phyloP scores from a whole-genome alignment of 1,140 invertebrate genomes.

The Trichomalopsis sarcophagae region DNA sequence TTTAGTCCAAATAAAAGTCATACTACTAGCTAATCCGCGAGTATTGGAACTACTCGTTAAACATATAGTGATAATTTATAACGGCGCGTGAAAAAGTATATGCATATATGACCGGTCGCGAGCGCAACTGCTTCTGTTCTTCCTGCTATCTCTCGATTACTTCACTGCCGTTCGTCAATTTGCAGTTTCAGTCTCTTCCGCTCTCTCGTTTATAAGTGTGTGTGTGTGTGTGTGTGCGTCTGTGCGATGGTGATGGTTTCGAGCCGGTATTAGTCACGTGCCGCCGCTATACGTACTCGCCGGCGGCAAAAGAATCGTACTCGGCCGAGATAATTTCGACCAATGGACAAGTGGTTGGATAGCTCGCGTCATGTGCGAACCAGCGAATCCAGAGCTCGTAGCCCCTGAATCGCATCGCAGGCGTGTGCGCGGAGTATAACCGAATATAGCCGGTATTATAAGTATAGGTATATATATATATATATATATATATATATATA shows the following conservation, averaged over 20 bases:
- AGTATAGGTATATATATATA: background rate
- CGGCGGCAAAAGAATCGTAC: too few species aligned
- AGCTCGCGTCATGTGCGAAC: conserved; percentile 68
- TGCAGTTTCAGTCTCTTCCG: background rate
- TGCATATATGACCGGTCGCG: background rate
- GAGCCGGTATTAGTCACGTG: background rate
- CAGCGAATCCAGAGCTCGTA: conserved; percentile 54
- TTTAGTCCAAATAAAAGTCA: too few species aligned
- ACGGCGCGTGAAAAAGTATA: background rate
- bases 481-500: too few species aligned
- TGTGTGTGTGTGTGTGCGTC: background rate
- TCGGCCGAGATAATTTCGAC: conserved; percentile 67
- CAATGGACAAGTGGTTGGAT: conserved; percentile 62
- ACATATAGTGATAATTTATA: background rate
- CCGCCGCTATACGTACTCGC: conserved; percentile 17
- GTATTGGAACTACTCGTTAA: background rate
- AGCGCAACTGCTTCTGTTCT: background rate
- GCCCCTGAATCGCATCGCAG: too few species aligned
- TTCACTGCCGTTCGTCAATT: background rate
- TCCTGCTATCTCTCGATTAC: background rate
- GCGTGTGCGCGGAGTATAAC: too few species aligned
- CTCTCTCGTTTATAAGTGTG: background rate
- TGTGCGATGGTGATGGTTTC: background rate
- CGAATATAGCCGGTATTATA: background rate
- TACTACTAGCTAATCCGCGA: too few species aligned